Evolutionary conservation across 1,140 invertebrate genomes (phyloP).

Genomic region (Homalodisca vitripennis): DNA sequence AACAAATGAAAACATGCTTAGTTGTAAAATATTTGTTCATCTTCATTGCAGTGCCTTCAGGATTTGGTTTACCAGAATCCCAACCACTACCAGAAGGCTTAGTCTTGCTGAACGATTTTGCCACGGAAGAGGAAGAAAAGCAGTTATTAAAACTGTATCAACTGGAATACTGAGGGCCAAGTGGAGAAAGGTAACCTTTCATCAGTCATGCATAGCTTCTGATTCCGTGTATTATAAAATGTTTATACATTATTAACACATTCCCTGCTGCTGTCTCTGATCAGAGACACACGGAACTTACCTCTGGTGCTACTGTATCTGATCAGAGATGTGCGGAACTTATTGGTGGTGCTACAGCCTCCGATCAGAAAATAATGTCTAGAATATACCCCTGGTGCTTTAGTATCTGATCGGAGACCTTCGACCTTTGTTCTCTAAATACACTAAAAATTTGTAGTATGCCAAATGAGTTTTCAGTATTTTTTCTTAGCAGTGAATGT

Average conservation of each 20-base stretch:
- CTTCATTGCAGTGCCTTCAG: constrained; percentile 50
- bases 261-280: neutral
- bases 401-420: no score
- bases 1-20: no score
- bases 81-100: constrained; percentile 65
- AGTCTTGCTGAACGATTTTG: constrained; percentile 69
- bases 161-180: constrained; percentile 53
- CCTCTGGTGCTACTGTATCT: neutral
- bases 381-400: no score
- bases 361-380: no score
- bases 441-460: no score
- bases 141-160: constrained; percentile 61
- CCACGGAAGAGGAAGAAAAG: constrained; percentile 69
- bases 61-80: neutral
- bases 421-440: no score
- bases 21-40: no score
- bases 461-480: no score
- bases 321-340: neutral
- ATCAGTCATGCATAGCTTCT: neutral
- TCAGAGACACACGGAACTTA: neutral
- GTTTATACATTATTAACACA: neutral
- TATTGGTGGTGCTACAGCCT: no score
- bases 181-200: constrained; percentile 14
- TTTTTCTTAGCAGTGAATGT: no score
- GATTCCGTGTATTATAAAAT: neutral